These are phyloP conservation scores for Spialia ferax DNA, from an alignment of 2,888 invertebrate species.

Conservation along the genomic window DNA sequence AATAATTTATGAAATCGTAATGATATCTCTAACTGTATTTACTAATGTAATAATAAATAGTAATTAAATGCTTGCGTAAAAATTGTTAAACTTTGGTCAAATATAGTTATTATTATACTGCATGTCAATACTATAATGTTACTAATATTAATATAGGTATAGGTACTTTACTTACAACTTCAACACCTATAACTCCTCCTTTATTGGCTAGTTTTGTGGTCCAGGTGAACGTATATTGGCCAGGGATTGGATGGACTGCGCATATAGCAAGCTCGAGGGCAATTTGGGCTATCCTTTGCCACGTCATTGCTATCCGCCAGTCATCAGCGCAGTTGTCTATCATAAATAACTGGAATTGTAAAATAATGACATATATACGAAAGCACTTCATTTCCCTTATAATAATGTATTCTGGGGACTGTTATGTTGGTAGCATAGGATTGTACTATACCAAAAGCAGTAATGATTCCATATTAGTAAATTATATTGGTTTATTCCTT, in stretches of 20 bases:
- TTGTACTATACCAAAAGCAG: too few relatives aligned
- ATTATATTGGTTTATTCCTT: too few relatives aligned
- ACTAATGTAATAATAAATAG: too few relatives aligned
- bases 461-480: too few relatives aligned
- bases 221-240: conserved; percentile 98
- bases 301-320: conserved; percentile 99
- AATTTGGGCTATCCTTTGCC: conserved; percentile 98
- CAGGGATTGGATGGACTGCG: conserved; percentile 99
- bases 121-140: not conserved
- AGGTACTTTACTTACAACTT: conserved; percentile 77
- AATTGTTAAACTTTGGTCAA: too few relatives aligned
- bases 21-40: not conserved
- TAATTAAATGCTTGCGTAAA: too few relatives aligned
- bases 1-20: not conserved
- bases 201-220: conserved; percentile 98
- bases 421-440: too few relatives aligned
- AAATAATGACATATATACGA: not conserved
- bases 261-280: conserved; percentile 97
- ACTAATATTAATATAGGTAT: not conserved
- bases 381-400: too few relatives aligned
- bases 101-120: too few relatives aligned
- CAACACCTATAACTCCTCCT: conserved; percentile 89
- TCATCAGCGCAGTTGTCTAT: conserved; percentile 99
- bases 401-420: too few relatives aligned
- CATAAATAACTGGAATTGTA: conserved; percentile 96